Evolutionary conservation across 1,140 invertebrate species (phyloP).

Genomic region (Heliconius melpomene): DNA sequence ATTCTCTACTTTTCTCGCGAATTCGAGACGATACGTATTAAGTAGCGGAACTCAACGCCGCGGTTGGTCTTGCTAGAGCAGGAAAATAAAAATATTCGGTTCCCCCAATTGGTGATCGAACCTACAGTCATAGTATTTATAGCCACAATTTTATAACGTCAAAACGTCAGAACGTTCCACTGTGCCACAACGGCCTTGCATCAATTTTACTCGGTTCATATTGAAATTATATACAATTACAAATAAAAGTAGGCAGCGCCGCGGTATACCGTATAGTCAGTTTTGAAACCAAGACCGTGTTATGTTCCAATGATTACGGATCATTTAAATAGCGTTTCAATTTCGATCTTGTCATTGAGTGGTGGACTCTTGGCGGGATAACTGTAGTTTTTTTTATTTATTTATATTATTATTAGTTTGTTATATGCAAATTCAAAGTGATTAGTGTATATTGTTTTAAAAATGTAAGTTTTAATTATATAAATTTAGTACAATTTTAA

Average conservation of each 20-base stretch:
- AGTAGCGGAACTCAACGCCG: no score
- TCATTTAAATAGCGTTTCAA: constrained; percentile 67
- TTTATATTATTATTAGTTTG: not conserved
- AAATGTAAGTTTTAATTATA: not conserved
- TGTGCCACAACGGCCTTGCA: no score
- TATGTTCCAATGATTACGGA: constrained; percentile 51
- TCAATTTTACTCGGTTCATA: no score
- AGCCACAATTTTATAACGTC: no score
- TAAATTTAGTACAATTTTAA: not conserved
- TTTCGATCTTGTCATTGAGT: constrained; percentile 58
- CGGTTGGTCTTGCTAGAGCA: no score
- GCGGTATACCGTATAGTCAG: constrained; percentile 22
- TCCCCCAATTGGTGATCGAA: no score
- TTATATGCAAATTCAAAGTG: not conserved
- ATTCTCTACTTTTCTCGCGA: no score
- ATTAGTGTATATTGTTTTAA: not conserved
- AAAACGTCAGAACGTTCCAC: no score
- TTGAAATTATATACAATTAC: constrained; percentile 6
- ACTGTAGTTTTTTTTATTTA: not conserved
- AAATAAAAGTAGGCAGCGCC: constrained; percentile 35
- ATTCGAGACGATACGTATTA: no score
- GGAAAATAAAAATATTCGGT: no score
- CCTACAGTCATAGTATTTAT: no score
- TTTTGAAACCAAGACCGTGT: constrained; percentile 53
- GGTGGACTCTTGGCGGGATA: constrained; percentile 33